phyloP scores from a whole-genome alignment of 2,888 invertebrate species.

The Balanococcus diminutus region DNA sequence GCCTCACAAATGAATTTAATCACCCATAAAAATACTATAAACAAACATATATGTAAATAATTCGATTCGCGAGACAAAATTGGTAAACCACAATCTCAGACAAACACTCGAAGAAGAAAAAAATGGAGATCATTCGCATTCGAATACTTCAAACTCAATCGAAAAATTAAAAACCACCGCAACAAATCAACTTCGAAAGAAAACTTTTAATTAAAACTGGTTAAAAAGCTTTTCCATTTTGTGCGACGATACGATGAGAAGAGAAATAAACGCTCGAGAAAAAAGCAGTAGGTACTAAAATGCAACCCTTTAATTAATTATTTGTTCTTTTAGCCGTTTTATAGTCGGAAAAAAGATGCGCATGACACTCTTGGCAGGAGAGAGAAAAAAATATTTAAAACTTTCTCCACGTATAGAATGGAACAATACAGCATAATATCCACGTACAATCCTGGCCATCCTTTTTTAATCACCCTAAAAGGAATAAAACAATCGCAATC shows the following conservation, averaged over 20 bases:
- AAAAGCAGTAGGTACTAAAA: not conserved
- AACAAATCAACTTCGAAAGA: conserved; percentile 1
- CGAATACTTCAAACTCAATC: not conserved
- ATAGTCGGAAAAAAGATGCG: conserved; percentile 17
- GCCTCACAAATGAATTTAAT: too few relatives aligned
- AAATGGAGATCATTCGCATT: too few relatives aligned
- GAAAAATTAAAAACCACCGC: not conserved
- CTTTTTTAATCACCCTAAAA: conserved; percentile 54
- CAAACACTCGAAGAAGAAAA: too few relatives aligned
- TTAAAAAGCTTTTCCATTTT: conserved; percentile 4
- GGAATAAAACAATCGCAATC: conserved; percentile 50
- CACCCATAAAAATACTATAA: too few relatives aligned
- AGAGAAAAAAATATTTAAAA: not conserved
- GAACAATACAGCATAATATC: conserved; percentile 34
- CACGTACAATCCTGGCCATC: conserved; percentile 2
- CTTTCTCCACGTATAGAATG: not conserved
- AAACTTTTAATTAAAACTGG: conserved; percentile 32
- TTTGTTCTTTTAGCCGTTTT: conserved; percentile 54
- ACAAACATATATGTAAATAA: too few relatives aligned
- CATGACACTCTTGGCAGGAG: not conserved
- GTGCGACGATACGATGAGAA: not conserved
- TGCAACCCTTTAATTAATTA: conserved; percentile 44
- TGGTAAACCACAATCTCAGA: too few relatives aligned
- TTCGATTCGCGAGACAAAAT: too few relatives aligned
- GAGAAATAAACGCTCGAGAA: not conserved